Evolutionary conservation across 2,888 invertebrate genomes (phyloP).

Genomic region (Leptothorax acervorum): DNA sequence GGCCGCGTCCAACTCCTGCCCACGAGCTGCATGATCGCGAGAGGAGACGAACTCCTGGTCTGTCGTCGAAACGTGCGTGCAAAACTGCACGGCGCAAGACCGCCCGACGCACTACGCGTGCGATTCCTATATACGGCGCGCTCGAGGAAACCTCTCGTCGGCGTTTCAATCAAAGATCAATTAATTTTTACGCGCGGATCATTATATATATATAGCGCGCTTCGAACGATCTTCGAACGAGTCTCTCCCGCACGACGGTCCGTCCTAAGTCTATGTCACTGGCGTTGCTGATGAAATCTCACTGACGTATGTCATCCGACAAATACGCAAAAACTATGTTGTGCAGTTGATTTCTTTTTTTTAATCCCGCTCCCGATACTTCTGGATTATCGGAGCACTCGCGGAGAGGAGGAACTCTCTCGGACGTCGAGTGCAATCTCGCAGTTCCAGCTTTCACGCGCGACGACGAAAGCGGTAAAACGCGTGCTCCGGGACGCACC

Average conservation of each 20-base stretch:
- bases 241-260: neutral
- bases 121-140: neutral
- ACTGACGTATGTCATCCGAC: conserved; percentile 4
- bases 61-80: neutral
- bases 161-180: neutral
- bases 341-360: neutral
- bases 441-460: conserved; percentile 20
- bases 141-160: neutral
- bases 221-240: neutral
- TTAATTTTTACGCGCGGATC: neutral
- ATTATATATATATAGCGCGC: neutral
- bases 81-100: neutral
- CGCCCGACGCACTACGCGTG: neutral
- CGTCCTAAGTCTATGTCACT: conserved; percentile 4
- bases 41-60: neutral
- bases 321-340: neutral
- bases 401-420: neutral
- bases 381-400: conserved; percentile 1
- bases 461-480: neutral
- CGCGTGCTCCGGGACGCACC: conserved; percentile 3
- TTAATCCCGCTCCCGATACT: neutral
- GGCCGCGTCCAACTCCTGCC: conserved; percentile 16
- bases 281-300: conserved; percentile 3
- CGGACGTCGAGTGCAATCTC: neutral
- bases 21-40: conserved; percentile 53